Base-by-base conservation (phyloP, 2,797 vertebrate genomes). In the Propithecus perrieri region DNA sequence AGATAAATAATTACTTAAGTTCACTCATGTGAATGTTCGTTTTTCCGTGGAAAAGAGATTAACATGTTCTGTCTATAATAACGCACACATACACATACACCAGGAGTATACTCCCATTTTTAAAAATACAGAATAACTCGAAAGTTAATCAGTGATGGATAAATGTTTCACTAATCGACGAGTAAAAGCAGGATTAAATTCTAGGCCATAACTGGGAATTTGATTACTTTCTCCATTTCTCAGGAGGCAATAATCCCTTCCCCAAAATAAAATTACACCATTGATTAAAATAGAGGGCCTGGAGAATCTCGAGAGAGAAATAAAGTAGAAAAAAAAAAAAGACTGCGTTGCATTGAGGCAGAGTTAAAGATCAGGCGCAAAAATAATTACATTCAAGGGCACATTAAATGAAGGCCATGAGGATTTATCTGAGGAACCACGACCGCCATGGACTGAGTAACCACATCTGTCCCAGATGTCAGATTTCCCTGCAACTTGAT, bases 161-260 rank as follows among this genome's bases (percentile, higher is more conserved):
- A 55, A 10, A 38, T 67, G 94, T 94, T 94, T 96, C 76, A 61
- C 11, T 55, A 20, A 95, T 53, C 33, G 53, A 65, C 9, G 2
- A 94, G 20, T 35, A 76, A 94, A 94, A n/a, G 30, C 24, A 38
- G 57, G 26, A 41, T 89, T 95, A 87, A 22, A 0, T 38, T 72
- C 87, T 59, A 94, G 95, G 76, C 97, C 97, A 96, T 41, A 96
- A 98, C 59, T 43, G 46, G 30, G 38, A 38, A 85, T 79, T 95
- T 72, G 20, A 91, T 85, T 41, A 79, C 57, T 83, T 76, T 38
- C 30, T 17, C 41, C 48, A 24, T 38, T 83, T 79, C 20, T 10
- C 1, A 13, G 3, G 1, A 13, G 26, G 24, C 30, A 55, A 38
- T 75, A 46, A 85, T 85, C 18, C 5, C 20, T 67, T 93, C 61